Evolutionary conservation across 1,140 invertebrate genomes (phyloP).

Genomic region (Muscidifurax raptorellus): DNA sequence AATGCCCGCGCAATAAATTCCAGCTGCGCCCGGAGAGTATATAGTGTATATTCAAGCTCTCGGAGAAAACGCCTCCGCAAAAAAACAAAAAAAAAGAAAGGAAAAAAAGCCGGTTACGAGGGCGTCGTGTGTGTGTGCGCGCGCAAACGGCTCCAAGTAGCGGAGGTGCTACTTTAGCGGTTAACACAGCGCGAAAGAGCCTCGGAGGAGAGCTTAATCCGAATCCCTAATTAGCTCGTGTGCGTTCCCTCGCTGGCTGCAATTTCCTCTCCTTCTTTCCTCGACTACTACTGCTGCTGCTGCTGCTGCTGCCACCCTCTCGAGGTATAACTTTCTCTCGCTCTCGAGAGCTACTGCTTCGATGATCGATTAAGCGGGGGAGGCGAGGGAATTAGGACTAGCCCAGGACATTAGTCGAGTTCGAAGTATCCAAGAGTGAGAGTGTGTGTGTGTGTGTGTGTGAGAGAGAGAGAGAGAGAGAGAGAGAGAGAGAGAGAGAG

Average conservation of each 20-base stretch:
- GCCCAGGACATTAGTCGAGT: slow-evolving; percentile 70
- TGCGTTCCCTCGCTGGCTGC: neutral
- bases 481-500: neutral
- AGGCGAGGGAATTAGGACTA: slow-evolving; percentile 70
- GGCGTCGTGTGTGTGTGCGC: slow-evolving; percentile 8
- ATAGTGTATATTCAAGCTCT: neutral
- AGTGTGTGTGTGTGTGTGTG: too few species aligned
- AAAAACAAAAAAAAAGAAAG: neutral
- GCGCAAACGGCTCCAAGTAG: slow-evolving; percentile 23
- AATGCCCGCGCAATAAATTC: slow-evolving; percentile 46
- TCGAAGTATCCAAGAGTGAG: slow-evolving; percentile 1
- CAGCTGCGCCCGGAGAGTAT: neutral
- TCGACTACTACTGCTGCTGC: neutral
- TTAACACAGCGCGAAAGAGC: slow-evolving; percentile 35
- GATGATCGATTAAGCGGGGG: slow-evolving; percentile 68
- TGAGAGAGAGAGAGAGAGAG: neutral
- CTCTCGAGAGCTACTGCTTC: slow-evolving; percentile 46
- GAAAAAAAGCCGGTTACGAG: neutral
- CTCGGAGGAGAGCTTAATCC: slow-evolving; percentile 39
- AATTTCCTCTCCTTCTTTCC: slow-evolving; percentile 13
- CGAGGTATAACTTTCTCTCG: slow-evolving; percentile 30
- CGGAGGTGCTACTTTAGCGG: slow-evolving; percentile 33
- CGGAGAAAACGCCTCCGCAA: neutral
- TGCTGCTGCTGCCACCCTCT: neutral
- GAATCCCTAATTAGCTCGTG: slow-evolving; percentile 44